Evolutionary conservation across 2,888 invertebrate genomes (phyloP).

Genomic region (Drosophila anomalipes): DNA sequence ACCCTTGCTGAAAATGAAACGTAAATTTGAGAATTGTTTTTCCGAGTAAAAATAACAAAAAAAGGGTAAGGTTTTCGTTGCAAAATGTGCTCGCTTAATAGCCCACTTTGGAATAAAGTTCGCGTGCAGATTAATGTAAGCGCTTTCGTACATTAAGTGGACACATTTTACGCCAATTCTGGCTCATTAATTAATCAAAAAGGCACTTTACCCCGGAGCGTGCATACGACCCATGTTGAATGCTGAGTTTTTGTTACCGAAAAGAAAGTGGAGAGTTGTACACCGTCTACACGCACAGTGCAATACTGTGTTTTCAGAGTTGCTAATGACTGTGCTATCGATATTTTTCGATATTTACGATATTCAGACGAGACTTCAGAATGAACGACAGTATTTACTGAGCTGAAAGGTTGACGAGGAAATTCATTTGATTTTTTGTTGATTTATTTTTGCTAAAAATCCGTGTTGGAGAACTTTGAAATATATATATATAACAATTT

Average conservation of each 20-base stretch:
- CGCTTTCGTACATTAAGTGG: conserved; percentile 1
- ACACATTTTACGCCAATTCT: conserved; percentile 43
- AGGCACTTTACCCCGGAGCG: conserved; percentile 94
- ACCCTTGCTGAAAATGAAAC: conserved; percentile 94
- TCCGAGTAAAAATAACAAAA: not conserved
- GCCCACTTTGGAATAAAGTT: not conserved
- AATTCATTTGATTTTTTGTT: not conserved
- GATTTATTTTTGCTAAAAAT: not conserved
- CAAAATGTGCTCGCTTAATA: conserved; percentile 58
- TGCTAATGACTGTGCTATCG: conserved; percentile 9
- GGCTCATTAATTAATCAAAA: conserved; percentile 43
- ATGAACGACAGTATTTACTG: not conserved
- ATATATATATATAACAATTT: no score
- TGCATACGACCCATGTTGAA: conserved; percentile 99
- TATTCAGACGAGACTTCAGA: not conserved
- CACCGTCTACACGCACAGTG: conserved; percentile 29
- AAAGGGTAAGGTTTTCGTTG: conserved; percentile 27
- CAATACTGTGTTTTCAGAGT: conserved; percentile 8
- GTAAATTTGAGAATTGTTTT: not conserved
- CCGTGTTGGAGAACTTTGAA: not conserved
- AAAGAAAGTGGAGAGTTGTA: conserved; percentile 83
- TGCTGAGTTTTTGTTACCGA: conserved; percentile 83
- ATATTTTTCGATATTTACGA: not conserved
- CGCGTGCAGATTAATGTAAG: not conserved
- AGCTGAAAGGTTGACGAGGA: not conserved